Evolutionary conservation across 1,140 invertebrate genomes (phyloP), one percentile per base, ranked within the genome.

Genomic region (Leptonema lineaticorne): DNA sequence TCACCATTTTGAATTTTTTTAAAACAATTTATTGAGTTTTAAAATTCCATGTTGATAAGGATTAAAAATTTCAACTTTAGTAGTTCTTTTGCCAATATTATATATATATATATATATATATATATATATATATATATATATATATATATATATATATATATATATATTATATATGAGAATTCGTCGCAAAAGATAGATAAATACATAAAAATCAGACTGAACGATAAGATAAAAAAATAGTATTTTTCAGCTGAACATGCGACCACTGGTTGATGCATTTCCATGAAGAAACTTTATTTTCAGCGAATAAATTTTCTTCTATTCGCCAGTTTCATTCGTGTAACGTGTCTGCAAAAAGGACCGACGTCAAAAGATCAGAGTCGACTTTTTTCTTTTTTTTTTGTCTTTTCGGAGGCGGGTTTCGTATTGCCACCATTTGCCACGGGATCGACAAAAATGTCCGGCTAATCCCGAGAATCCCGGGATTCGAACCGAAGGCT

Each of bases 401-500:
- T n/a, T n/a, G n/a, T n/a, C n/a, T n/a, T n/a, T n/a, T n/a, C n/a
- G n/a, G n/a, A n/a, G n/a, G n/a, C 37, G 37, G 11, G 37, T 41
- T 16, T 41, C 2, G 37, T 11, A 14, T 22, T 53, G 50, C 50
- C 2, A 41, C 37, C 37, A 41, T 41, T 41, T 41, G 50, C 18
- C 22, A 22, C 53, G 6, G 26, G 18, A 57, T 16, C 30, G 16
- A 59, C 16, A 59, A 59, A 59, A 28, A 59, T 28, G 16, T 20
- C 26, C 20, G n/a, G 57, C 18, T 59, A 59, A 59, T 59, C 30
- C 57, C 18, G 57, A 20, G 18, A 59, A 59, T 22, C 20, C 50
- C 50, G 22, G 46, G 53, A 57, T 27, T 14, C 26, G 9, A 27
- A 57, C 11, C 24, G 5, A 29, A 16, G 57, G 57, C 26, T 33